Conservation (phyloP, 2,797 vertebrate genomes). For the Loriculus beryllinus region DNA sequence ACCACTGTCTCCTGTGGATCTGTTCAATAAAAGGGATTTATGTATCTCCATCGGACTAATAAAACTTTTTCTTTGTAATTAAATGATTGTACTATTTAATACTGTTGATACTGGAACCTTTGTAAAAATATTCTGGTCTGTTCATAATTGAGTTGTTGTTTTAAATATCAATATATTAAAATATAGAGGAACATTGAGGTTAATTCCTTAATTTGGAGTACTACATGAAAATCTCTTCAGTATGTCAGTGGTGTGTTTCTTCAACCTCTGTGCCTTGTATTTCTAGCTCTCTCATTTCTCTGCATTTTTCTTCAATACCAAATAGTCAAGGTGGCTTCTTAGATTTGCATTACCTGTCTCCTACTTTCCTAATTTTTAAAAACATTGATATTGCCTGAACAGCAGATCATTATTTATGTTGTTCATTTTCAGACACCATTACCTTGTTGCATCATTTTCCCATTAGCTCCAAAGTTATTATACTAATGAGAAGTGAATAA, state of each 20-base stretch:
- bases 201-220: not conserved
- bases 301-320: not conserved
- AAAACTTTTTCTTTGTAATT: not conserved
- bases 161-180: not conserved
- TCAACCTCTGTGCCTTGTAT: not conserved
- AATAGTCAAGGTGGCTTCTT: not conserved
- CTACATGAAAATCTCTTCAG: not conserved
- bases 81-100: not conserved
- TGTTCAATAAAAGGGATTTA: not conserved
- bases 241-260: not conserved
- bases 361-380: not conserved
- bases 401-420: not conserved
- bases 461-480: not conserved
- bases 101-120: not conserved
- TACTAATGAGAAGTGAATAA: not conserved
- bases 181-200: not conserved
- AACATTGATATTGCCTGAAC: not conserved
- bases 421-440: not conserved
- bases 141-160: not conserved
- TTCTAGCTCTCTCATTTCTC: not conserved
- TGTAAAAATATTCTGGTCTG: not conserved
- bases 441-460: not conserved
- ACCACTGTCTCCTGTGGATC: not conserved
- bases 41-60: not conserved
- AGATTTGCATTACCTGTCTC: not conserved